Evolutionary conservation across 2,113 vertebrate genomes (phyloP), one percentile per base, ranked within the genome.

Genomic region (Callipepla squamata): DNA sequence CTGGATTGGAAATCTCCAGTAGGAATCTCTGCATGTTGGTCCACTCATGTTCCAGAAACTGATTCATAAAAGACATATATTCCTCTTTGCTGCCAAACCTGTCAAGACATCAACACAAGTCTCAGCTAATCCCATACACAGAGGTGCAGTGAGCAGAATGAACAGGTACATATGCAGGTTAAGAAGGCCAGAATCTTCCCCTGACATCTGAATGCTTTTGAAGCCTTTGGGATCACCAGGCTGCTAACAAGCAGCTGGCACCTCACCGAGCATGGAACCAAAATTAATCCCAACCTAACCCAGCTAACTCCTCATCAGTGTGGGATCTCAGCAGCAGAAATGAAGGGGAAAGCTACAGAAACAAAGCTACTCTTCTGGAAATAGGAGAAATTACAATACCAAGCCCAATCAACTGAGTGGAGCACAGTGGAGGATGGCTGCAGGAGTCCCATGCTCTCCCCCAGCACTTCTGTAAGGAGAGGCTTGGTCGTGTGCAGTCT

Each of bases 31-130:
- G 99, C 99, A 99, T 99, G 91, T 99, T 99, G 85, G 98, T 99
- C 99, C 99, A 99, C 88, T 99, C 99, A 0, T 99, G 99, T 91
- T 99, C 99, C 97, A 99, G 96, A 97, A 99, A 99, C 97, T 99
- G 99, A 97, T 99, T 99, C 99, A 99, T 99, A 95, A 99, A 99
- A 22, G 99, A 99, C 99, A 99, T 99, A 97, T 99, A 99, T 62
- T 99, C 99, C 74, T 99, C 99, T 91, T 99, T 99, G 97, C 98
- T 99, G 63, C 99, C 99, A 80, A 99, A 99, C 97, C 99, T 99
- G 82, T 36, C 6, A 21, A 73, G 75, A 92, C 38, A 94, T 59
- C 22, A 47, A 67, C 5, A 62, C 0, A 0, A 20, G 77, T 68
- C 80, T 83, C 57, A 85, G 68, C 22, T 36, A 61, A 58, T 16